phyloP scores from a whole-genome alignment of 2,888 invertebrate genomes.

The Ochlodes sylvanus region DNA sequence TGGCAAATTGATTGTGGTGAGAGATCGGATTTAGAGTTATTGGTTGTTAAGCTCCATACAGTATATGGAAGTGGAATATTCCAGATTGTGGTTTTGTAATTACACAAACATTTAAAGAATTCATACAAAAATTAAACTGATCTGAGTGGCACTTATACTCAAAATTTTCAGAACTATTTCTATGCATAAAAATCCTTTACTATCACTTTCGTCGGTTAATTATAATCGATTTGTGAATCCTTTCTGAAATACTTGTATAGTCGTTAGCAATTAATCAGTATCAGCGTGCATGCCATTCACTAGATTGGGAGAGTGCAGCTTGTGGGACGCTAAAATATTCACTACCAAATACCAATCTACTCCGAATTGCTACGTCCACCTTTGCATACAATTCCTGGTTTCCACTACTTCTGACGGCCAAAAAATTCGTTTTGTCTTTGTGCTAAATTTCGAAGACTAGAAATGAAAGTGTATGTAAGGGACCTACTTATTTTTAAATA shows the following conservation, averaged over 20 bases:
- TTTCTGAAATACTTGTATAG: not conserved
- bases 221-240: too few species aligned
- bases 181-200: too few species aligned
- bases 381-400: conserved; percentile 31
- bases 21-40: conserved; percentile 14
- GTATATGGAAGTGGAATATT: not conserved
- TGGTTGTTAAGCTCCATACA: not conserved
- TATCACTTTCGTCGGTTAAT: too few species aligned
- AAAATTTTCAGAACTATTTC: too few species aligned
- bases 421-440: conserved; percentile 12
- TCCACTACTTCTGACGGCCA: conserved; percentile 2
- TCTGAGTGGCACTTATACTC: too few species aligned
- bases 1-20: conserved; percentile 14
- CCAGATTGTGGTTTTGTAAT: not conserved
- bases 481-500: too few species aligned
- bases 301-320: conserved; percentile 26
- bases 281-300: conserved; percentile 15
- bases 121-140: too few species aligned
- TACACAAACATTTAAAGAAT: too few species aligned
- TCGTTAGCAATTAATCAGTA: conserved; percentile 15
- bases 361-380: conserved; percentile 28
- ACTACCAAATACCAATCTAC: conserved; percentile 35
- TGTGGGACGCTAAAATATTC: conserved; percentile 28
- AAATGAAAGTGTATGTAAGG: not conserved
- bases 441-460: not conserved